phyloP scores from a whole-genome alignment of 1,140 invertebrate species.

The Drosophila bifasciata region DNA sequence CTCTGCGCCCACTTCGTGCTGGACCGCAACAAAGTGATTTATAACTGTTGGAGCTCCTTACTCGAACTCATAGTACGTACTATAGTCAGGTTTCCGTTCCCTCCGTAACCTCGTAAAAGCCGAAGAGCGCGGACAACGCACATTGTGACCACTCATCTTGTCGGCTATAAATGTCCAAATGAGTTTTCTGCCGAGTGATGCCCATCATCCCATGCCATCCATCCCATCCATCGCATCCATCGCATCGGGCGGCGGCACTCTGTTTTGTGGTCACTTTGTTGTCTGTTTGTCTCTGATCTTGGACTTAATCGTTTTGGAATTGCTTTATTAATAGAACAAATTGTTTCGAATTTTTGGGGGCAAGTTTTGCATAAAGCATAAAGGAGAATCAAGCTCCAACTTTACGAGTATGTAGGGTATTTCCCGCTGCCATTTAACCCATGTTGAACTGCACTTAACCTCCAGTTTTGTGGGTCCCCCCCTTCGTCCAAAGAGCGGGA shows the following conservation, averaged over 20 bases:
- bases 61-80: constrained; percentile 35
- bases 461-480: constrained; percentile 5
- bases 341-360: constrained; percentile 31
- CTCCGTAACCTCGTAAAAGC: constrained; percentile 22
- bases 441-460: constrained; percentile 11
- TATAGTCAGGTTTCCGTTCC: too few relatives aligned
- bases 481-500: neutral
- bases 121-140: constrained; percentile 33
- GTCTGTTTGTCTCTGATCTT: constrained; percentile 21
- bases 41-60: constrained; percentile 39
- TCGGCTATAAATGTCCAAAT: constrained; percentile 77
- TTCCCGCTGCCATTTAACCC: constrained; percentile 16
- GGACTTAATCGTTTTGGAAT: constrained; percentile 80
- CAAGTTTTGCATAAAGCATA: neutral
- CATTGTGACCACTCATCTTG: constrained; percentile 76
- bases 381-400: neutral
- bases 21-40: constrained; percentile 62
- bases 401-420: constrained; percentile 29
- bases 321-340: constrained; percentile 82
- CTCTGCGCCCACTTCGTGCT: neutral
- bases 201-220: constrained; percentile 17
- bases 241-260: constrained; percentile 19
- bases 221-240: too few relatives aligned
- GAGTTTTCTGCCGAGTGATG: constrained; percentile 46
- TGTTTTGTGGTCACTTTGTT: constrained; percentile 60